Percentiles rank a stretch among this genome's conserved stretches.
Conservation (phyloP, 92 coral and sea anemone species). For the Actinostola sp. region DNA sequence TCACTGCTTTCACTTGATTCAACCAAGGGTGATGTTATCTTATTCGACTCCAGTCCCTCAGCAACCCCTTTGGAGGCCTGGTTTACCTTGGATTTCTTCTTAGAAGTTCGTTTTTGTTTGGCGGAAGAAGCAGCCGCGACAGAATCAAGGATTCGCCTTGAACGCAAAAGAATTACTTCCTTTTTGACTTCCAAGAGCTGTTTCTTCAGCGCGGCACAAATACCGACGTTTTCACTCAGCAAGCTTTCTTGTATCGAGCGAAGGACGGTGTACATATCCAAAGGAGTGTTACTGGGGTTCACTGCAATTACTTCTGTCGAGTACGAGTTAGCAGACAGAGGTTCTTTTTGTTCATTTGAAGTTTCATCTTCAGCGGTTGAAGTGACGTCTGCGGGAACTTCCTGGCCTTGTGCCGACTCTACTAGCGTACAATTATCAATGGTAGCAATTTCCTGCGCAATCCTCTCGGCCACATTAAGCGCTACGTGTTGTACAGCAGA, state of each 20-base stretch:
- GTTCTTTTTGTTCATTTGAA: not conserved
- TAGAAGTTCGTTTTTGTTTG: slow-evolving; percentile 33
- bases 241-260: slow-evolving; percentile 12
- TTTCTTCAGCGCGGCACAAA: slow-evolving; percentile 43
- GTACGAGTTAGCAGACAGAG: not conserved
- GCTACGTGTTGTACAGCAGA: not conserved
- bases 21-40: no score
- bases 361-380: not conserved
- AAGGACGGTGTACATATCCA: not conserved
- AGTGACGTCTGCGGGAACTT: not conserved
- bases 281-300: no score
- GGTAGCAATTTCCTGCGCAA: not conserved
- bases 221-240: slow-evolving; percentile 28
- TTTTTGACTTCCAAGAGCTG: slow-evolving; percentile 57
- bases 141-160: slow-evolving; percentile 43
- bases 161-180: slow-evolving; percentile 36
- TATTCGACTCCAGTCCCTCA: not conserved
- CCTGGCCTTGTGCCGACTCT: not conserved
- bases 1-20: not conserved
- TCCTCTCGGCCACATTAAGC: not conserved
- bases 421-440: not conserved
- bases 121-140: slow-evolving; percentile 28
- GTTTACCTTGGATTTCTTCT: not conserved
- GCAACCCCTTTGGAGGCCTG: not conserved
- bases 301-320: not conserved